Evolutionary conservation across 1,140 invertebrate genomes (phyloP).

Genomic region (Atta cephalotes): DNA sequence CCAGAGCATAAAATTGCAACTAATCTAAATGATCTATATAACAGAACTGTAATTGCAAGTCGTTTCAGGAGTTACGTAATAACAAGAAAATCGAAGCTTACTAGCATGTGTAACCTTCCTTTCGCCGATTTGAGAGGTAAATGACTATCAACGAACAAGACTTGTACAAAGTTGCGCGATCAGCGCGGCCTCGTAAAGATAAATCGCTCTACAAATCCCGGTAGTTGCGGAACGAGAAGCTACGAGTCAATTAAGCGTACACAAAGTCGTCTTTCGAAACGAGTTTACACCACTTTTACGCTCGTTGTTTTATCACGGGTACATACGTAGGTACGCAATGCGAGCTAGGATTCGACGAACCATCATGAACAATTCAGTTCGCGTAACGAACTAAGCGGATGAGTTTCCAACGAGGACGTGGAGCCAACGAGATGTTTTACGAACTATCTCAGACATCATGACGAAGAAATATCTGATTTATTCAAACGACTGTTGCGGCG

Average conservation of each 20-base stretch:
- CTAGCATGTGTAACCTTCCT: conserved; percentile 28
- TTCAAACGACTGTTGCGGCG: neutral
- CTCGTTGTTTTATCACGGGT: neutral
- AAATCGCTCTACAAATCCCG: conserved; percentile 29
- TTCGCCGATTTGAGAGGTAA: conserved; percentile 39
- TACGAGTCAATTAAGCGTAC: conserved; percentile 53
- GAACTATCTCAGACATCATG: neutral
- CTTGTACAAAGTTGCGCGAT: conserved; percentile 47
- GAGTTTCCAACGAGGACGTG: conserved; percentile 13
- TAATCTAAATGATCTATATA: neutral
- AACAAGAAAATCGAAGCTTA: conserved; percentile 14
- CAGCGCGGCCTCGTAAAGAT: conserved; percentile 33
- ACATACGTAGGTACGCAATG: neutral
- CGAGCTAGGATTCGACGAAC: conserved; percentile 16
- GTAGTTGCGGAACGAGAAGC: conserved; percentile 29
- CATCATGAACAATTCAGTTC: conserved; percentile 14
- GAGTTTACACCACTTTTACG: conserved; percentile 49
- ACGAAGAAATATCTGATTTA: conserved; percentile 7
- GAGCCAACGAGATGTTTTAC: conserved; percentile 40
- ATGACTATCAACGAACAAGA: conserved; percentile 38
- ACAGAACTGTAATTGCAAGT: neutral
- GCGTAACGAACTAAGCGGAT: conserved; percentile 26
- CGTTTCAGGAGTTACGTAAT: conserved; percentile 8
- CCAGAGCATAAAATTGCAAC: neutral
- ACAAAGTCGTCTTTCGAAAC: conserved; percentile 49